Base-by-base conservation (phyloP, 2,797 vertebrate species). In the Pangasius sanitwongsei region DNA sequence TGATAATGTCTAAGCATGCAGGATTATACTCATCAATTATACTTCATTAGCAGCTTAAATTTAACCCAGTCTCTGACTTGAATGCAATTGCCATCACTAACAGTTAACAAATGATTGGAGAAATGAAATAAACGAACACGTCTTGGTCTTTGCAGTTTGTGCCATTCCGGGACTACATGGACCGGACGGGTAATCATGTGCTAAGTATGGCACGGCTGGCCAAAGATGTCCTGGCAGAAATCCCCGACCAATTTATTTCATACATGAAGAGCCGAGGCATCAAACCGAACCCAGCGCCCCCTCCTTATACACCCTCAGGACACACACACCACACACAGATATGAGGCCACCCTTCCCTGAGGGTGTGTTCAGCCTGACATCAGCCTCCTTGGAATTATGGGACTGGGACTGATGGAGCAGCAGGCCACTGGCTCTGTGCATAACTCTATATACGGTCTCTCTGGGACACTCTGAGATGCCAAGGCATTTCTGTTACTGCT, bases 191-290 rank as follows among this genome's bases (percentile, higher is more conserved):
- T 18, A 98, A 98, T 94, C 97, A 98, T 0, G 98, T 98, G 89
- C 93, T 99, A 59, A 98, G 98, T 94, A 99, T 99, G 98, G 97
- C 98, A 0, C 97, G 98, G 86, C 96, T 99, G 83, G 98, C 98
- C 82, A 98, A 98, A 83, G 98, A 99, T 0, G 98, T 99, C 90
- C 96, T 99, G 87, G 98, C 98, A 0, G 98, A 99, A 95, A 99
- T 99, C 90, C 98, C 98, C 0, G 98, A 99, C 93, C 98, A 99
- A 95, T 97, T 99, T 89, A 98, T 99, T 91, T 99, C 98, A 89
- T 99, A 99, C 95, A 99, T 99, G 98, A 99, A 98, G 95, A 97
- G 97, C 18, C 96, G 97, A 2, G 97, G 98, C 90, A 97, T 99
- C 95, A 98, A 99, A 93, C 98, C 98, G 0, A 97, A 96, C 91